Percentiles rank a stretch among this genome's conserved stretches.
Conservation (phyloP, 2,797 vertebrate species). For the Micromesistius poutassou region DNA sequence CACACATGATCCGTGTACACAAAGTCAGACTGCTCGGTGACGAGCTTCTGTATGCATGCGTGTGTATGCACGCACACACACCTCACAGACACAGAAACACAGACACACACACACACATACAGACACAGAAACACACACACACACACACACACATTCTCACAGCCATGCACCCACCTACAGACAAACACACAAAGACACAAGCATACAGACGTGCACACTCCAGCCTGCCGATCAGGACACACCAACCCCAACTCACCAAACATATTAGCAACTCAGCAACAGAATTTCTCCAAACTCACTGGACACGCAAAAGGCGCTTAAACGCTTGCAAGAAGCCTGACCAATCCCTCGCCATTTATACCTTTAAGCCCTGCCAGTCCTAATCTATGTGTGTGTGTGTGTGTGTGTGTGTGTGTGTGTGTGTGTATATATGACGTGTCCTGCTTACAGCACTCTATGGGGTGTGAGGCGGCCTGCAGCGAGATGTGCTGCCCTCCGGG, state of each 20-base stretch:
- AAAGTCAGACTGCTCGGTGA: background rate
- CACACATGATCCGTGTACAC: background rate
- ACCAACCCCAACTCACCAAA: background rate
- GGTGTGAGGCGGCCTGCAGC: conserved; percentile 90
- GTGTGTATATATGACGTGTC: background rate
- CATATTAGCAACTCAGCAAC: background rate
- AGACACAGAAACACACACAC: too few species aligned
- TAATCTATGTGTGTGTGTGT: background rate
- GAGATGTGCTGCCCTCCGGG: conserved; percentile 83
- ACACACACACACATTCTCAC: too few species aligned
- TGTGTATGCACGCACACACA: background rate
- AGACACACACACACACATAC: too few species aligned
- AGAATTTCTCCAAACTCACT: background rate
- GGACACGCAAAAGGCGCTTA: background rate
- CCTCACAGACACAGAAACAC: background rate
- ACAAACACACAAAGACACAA: background rate
- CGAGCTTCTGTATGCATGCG: background rate
- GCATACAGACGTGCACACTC: conserved; percentile 8
- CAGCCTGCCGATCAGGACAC: background rate
- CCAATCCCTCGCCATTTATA: background rate
- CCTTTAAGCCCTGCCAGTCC: background rate
- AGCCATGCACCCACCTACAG: background rate
- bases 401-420: too few species aligned
- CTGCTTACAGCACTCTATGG: conserved; percentile 95
- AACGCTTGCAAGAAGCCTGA: background rate